Base-by-base conservation (phyloP, 2,888 invertebrate species). In the Platycnemis pennipes region DNA sequence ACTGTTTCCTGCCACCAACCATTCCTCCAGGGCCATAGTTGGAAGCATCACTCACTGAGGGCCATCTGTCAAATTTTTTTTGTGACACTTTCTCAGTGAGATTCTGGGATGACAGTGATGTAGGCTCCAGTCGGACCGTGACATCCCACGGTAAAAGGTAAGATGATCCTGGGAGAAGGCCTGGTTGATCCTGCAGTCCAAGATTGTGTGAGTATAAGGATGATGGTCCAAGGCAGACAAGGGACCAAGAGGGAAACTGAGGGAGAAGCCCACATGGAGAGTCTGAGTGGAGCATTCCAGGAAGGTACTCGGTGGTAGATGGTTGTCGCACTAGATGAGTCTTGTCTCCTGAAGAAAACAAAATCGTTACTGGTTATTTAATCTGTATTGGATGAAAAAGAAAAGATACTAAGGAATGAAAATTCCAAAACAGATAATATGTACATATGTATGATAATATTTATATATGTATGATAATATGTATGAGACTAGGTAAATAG, bases 81-180 rank as follows among this genome's bases (percentile, higher is more conserved):
- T 91, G 91, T 2, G 56, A 91, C 42, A 91, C 63, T n/a, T 45
- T 91, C 69, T 91, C 91, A 8, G 91, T 63, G 44, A 91, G 69
- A 91, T 91, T 63, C 56, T 91, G 91, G n/a, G 91, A 44, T n/a
- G 91, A 63, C 44, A 63, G 26, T 2, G 91, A 44, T n/a, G 96
- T 95, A 8, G 94, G 96, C 95, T 96, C 94, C 94, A 94, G 96
- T 96, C 97, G 97, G 0, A 98, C 98, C 19, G 98, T 97, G 0
- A 99, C 98, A 96, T 99, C 99, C 99, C 99, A 99, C 0, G 99
- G 99, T 95, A 99, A 96, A 94, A 99, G 97, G 96, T 98, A 99
- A 96, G 99, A 99, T 91, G 99, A 98, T 94, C 99, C 98, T 91
- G 98, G 97, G 94, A 99, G 97, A 96, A 99, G 98, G 5, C 99